phyloP scores from a whole-genome alignment of 2,797 vertebrate genomes.

The Fratercula arctica region DNA sequence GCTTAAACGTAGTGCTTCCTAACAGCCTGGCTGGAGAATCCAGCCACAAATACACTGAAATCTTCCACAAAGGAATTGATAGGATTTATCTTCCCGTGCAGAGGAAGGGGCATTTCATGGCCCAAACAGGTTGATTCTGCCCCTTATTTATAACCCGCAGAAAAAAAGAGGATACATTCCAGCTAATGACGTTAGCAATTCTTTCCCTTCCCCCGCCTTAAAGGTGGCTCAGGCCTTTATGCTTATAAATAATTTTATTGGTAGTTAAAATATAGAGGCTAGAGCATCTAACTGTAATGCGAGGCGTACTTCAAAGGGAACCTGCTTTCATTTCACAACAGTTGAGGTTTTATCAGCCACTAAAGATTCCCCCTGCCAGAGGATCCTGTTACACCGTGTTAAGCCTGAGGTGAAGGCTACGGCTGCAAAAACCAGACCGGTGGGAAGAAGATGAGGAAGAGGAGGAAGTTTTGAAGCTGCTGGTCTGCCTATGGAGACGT shows the following conservation, averaged over 20 bases:
- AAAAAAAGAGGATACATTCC: not conserved
- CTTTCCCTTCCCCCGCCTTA: conserved; percentile 11
- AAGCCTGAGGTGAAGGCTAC: not conserved
- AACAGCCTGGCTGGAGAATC: not conserved
- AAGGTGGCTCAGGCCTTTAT: conserved; percentile 48
- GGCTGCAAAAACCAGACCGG: not conserved
- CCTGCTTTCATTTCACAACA: conserved; percentile 37
- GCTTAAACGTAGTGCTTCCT: not conserved
- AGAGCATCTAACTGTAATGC: conserved; percentile 19
- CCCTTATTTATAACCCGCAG: not conserved
- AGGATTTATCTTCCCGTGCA: conserved; percentile 1
- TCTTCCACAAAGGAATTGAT: not conserved
- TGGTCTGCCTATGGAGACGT: not conserved
- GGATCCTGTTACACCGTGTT: conserved; percentile 61
- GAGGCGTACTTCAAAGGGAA: conserved; percentile 64
- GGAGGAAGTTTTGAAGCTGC: not conserved
- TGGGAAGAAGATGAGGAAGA: not conserved
- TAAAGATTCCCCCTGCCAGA: conserved; percentile 44
- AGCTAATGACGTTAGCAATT: not conserved
- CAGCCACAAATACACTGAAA: not conserved
- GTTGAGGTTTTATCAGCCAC: conserved; percentile 64
- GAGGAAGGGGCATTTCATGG: conserved; percentile 12
- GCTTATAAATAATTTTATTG: conserved; percentile 71
- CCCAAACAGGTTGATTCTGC: conserved; percentile 10
- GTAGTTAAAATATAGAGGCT: conserved; percentile 47